Evolutionary conservation across 2,113 vertebrate genomes (phyloP).

Genomic region (Pheucticus melanocephalus): DNA sequence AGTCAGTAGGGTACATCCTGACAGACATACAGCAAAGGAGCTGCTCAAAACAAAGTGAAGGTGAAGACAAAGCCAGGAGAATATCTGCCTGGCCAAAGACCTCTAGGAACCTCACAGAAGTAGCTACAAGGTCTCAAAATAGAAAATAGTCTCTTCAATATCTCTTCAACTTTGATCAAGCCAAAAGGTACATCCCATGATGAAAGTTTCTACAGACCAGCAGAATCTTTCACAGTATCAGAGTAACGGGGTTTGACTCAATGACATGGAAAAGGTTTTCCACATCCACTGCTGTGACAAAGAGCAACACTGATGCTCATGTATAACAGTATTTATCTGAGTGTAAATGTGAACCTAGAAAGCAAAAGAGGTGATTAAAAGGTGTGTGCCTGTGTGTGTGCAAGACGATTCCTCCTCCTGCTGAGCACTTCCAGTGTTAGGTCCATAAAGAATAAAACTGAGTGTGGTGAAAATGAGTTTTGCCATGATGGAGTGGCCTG

Average conservation of each 20-base stretch:
- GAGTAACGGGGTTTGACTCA: neutral
- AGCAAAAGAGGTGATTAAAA: neutral
- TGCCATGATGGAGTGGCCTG: neutral
- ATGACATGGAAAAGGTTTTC: neutral
- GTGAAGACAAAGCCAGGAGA: neutral
- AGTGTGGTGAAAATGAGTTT: neutral
- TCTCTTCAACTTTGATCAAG: neutral
- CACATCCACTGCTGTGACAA: neutral
- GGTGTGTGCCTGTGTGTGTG: accelerated
- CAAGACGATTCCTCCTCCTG: neutral
- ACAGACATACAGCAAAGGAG: neutral
- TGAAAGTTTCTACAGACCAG: neutral
- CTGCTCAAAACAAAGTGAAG: neutral
- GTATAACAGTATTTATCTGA: neutral
- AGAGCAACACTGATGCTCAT: neutral
- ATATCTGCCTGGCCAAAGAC: neutral
- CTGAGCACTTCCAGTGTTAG: neutral
- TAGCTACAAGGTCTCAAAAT: neutral
- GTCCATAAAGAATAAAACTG: neutral
- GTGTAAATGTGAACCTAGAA: neutral
- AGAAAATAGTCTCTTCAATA: neutral
- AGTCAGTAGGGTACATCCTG: neutral
- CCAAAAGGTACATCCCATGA: neutral
- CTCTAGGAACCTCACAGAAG: neutral
- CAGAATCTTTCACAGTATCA: neutral